Conservation (phyloP, 2,113 vertebrate species). For the Cyanistes caeruleus region DNA sequence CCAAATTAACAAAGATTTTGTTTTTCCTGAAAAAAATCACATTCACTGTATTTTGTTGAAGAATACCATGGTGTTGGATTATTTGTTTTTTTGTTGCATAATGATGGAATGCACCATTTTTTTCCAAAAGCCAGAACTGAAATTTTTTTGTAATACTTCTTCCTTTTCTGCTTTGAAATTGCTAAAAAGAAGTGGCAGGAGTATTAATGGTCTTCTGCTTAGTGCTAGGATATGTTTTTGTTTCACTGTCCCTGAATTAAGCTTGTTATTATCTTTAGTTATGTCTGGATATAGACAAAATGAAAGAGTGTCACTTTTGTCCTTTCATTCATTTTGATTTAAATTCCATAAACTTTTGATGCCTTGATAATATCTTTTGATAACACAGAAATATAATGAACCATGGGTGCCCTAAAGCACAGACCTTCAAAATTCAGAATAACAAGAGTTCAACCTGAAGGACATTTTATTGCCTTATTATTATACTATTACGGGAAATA, state of each 20-base stretch:
- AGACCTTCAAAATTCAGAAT: conserved; percentile 45
- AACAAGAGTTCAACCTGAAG: conserved; percentile 43
- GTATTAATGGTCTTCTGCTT: background rate
- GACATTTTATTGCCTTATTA: conserved; percentile 62
- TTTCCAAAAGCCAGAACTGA: background rate
- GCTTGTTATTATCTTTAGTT: background rate
- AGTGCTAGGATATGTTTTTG: background rate
- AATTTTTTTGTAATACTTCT: background rate
- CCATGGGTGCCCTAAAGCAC: conserved; percentile 12
- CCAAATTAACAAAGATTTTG: background rate
- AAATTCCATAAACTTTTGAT: conserved; percentile 55
- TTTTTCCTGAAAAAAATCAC: background rate
- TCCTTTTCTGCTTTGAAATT: background rate
- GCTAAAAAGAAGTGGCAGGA: background rate
- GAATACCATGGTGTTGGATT: background rate
- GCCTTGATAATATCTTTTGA: conserved; percentile 9
- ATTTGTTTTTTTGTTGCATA: background rate
- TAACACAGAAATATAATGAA: conserved; percentile 34
- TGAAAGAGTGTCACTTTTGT: conserved; percentile 4
- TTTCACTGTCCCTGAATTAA: background rate
- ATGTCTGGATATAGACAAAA: background rate
- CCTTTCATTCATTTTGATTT: conserved; percentile 22
- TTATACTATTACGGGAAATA: conserved; percentile 34
- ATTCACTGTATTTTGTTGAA: background rate
- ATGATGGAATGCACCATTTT: background rate